Conservation (phyloP, 2,888 invertebrate genomes). For the Ectropis crepuscularia region DNA sequence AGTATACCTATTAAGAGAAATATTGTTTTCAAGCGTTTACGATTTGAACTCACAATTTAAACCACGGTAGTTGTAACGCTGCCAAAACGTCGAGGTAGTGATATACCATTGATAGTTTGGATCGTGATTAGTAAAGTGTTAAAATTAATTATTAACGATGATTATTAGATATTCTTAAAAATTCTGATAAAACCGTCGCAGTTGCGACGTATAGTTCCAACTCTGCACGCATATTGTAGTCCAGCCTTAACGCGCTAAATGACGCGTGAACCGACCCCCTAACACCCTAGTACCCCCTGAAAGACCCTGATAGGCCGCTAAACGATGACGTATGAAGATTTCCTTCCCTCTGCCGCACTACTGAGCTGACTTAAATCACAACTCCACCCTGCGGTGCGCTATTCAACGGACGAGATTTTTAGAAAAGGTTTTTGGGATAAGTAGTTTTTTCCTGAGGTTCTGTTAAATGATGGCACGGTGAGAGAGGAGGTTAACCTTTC, state of each 20-base stretch:
- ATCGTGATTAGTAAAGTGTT: too few species aligned
- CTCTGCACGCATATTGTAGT: background rate
- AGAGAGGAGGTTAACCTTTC: slow-evolving; percentile 6
- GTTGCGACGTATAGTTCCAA: too few species aligned
- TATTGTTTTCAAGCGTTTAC: too few species aligned
- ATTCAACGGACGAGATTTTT: slow-evolving; percentile 26
- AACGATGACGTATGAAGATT: slow-evolving; percentile 48
- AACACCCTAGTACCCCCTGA: slow-evolving; percentile 15
- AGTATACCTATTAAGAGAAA: too few species aligned
- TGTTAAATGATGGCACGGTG: slow-evolving; percentile 8
- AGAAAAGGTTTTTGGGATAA: slow-evolving; percentile 21
- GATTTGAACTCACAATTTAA: too few species aligned
- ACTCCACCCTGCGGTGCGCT: slow-evolving; percentile 17
- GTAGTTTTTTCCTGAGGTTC: slow-evolving; percentile 21
- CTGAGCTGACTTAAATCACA: slow-evolving; percentile 27
- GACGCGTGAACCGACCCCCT: slow-evolving; percentile 47
- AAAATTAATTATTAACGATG: too few species aligned
- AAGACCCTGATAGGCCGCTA: slow-evolving; percentile 37
- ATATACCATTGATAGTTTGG: too few species aligned
- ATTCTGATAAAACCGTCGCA: too few species aligned
- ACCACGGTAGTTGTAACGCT: too few species aligned
- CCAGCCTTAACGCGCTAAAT: slow-evolving; percentile 40
- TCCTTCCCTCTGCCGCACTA: slow-evolving; percentile 26
- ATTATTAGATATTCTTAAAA: too few species aligned
- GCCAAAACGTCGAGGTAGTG: too few species aligned